These are phyloP conservation scores for Cavia aperea DNA, from an alignment of 2,113 vertebrate species.

Conservation along the genomic window DNA sequence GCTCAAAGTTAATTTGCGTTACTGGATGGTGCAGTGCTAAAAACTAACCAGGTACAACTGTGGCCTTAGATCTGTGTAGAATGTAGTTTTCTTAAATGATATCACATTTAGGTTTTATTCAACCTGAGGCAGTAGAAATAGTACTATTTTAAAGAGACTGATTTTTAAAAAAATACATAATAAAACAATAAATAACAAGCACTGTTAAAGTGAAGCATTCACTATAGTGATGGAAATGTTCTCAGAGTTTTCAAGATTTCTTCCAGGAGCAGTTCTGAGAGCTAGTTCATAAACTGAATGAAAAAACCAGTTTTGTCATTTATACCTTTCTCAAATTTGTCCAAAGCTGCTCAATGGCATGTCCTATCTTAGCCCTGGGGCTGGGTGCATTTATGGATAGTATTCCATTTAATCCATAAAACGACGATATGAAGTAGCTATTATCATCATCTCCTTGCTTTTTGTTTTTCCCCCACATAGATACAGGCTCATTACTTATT, in stretches of 20 bases:
- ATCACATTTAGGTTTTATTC: conserved; percentile 39
- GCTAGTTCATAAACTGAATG: conserved; percentile 8
- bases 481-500: conserved; percentile 2
- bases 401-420: conserved; percentile 25
- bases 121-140: not conserved
- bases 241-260: conserved; percentile 11
- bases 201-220: conserved; percentile 2
- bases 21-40: not conserved
- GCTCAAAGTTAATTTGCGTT: conserved; percentile 34
- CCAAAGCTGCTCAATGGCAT: not conserved
- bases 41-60: not conserved
- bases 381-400: not conserved
- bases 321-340: conserved; percentile 28
- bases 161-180: not conserved
- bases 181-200: conserved; percentile 22
- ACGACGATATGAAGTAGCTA: not conserved
- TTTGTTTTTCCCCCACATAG: not conserved
- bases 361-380: not conserved
- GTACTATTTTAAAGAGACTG: conserved; percentile 13
- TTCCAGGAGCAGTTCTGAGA: conserved; percentile 7
- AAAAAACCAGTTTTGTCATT: conserved; percentile 42
- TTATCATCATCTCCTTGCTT: not conserved
- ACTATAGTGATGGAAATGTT: conserved; percentile 4
- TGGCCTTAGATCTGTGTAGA: not conserved
- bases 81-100: conserved; percentile 29